Evolutionary conservation across 2,797 vertebrate genomes (phyloP).

Genomic region (Tinamus major): DNA sequence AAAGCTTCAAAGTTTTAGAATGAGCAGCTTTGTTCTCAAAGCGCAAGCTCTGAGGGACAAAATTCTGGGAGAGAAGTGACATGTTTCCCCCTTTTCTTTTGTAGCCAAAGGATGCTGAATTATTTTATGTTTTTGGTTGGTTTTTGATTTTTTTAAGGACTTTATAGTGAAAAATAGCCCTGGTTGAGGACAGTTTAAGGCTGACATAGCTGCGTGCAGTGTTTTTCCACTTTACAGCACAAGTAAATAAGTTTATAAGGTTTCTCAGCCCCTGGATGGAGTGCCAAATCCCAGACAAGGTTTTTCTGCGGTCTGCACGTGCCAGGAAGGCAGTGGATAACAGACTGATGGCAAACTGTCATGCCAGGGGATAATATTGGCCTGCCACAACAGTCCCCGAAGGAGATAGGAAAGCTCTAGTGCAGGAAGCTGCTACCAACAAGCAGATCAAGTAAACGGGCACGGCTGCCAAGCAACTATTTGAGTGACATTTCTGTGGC

Average conservation of each 20-base stretch:
- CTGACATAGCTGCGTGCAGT: neutral
- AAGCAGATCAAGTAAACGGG: conserved; percentile 16
- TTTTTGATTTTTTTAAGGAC: neutral
- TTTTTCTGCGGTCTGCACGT: conserved; percentile 24
- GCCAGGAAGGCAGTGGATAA: conserved; percentile 49
- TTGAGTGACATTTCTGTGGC: conserved; percentile 18
- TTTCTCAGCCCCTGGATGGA: conserved; percentile 3
- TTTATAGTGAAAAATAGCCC: neutral
- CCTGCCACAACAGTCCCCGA: neutral
- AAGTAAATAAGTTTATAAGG: conserved; percentile 13
- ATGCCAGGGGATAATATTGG: conserved; percentile 22
- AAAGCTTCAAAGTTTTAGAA: neutral
- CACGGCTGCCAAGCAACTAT: neutral
- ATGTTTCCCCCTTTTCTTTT: neutral
- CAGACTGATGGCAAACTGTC: conserved; percentile 31
- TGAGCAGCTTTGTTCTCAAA: neutral
- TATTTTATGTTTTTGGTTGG: neutral
- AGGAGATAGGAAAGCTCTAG: conserved; percentile 7
- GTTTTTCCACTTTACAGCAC: conserved; percentile 37
- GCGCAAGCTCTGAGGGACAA: neutral
- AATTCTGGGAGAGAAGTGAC: neutral
- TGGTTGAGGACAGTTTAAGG: neutral
- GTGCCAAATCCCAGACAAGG: conserved; percentile 20
- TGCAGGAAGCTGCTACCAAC: neutral
- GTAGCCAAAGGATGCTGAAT: neutral